Evolutionary conservation across 2,888 invertebrate species (phyloP).

Genomic region (Drosophila subsilvestris): DNA sequence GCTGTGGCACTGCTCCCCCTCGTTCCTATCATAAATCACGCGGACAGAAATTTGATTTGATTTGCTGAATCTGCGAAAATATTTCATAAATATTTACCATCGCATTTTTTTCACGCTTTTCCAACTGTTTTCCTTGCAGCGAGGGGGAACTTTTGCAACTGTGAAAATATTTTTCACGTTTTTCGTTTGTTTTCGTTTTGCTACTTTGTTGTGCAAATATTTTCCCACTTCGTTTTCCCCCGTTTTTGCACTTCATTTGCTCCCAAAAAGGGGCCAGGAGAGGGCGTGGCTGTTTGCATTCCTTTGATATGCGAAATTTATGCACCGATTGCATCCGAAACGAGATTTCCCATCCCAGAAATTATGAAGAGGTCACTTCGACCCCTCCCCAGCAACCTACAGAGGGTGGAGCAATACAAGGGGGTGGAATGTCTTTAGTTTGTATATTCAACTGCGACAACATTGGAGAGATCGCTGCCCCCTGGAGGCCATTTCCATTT

Average conservation of each 20-base stretch:
- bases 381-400: no score
- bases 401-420: not conserved
- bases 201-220: conserved; percentile 51
- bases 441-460: conserved; percentile 1
- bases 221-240: conserved; percentile 42
- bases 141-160: conserved; percentile 25
- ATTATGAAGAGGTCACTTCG: conserved; percentile 10
- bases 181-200: conserved; percentile 26
- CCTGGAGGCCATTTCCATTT: conserved; percentile 34
- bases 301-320: conserved; percentile 37
- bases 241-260: conserved; percentile 45
- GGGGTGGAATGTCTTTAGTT: conserved; percentile 1
- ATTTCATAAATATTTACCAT: conserved; percentile 49
- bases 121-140: conserved; percentile 14
- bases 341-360: conserved; percentile 31
- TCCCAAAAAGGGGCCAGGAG: not conserved
- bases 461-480: not conserved
- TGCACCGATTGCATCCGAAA: conserved; percentile 41
- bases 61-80: conserved; percentile 40
- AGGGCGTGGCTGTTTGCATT: conserved; percentile 31
- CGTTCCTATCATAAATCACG: conserved; percentile 20
- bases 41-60: conserved; percentile 48
- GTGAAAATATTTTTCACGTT: conserved; percentile 40
- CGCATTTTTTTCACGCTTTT: conserved; percentile 24
- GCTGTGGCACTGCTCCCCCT: not conserved